Base-by-base conservation (phyloP, 2,113 vertebrate species). In the Phasianus colchicus region DNA sequence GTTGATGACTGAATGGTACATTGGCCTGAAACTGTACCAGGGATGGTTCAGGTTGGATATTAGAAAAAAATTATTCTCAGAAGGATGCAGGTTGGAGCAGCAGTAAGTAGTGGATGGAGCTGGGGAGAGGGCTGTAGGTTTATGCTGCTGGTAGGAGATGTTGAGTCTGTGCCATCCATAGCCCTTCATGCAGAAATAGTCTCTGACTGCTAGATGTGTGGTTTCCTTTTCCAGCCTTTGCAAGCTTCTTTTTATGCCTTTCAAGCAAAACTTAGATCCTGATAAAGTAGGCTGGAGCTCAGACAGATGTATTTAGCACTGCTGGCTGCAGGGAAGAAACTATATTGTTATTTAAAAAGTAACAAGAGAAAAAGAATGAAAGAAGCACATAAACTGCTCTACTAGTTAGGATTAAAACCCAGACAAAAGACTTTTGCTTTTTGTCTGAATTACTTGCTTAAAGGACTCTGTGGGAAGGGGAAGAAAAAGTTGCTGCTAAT, bases 401-500 rank as follows among this genome's bases (percentile, higher is more conserved):
- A 17, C 18, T 71, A 64, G 45, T 54, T 84, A 63, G 36, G 40
- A 79, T 86, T 75, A 90, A 93, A 94, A 88, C n/a, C 45, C 43
- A 89, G 89, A 71, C 73, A 79, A 75, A 84, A 48, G 43, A 75
- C 57, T 86, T 91, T 30, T 69, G 29, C 54, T 69, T 27, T 84
- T 84, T 81, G 79, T 91, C 69, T 88, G 69, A 91, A 78, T 3
- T 4, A 74, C 29, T 84, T 61, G 30, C 42, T 83, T 65, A 71
- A 89, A 79, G 60, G 32, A 65, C 66, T 72, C 38, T 25, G 12
- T 7, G 4, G 25, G 25, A 20, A 55, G 52, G 34, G 58, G 57
- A 84, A 83, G 65, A 50, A 92, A 88, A 86, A 63, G 66, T 70
- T 75, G 43, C 77, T 66, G 47, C 38, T 89, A 71, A 78, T 73